Evolutionary conservation across 2,888 invertebrate species (phyloP), one percentile per base, ranked within the genome.

Genomic region (Drosophila limbata): DNA sequence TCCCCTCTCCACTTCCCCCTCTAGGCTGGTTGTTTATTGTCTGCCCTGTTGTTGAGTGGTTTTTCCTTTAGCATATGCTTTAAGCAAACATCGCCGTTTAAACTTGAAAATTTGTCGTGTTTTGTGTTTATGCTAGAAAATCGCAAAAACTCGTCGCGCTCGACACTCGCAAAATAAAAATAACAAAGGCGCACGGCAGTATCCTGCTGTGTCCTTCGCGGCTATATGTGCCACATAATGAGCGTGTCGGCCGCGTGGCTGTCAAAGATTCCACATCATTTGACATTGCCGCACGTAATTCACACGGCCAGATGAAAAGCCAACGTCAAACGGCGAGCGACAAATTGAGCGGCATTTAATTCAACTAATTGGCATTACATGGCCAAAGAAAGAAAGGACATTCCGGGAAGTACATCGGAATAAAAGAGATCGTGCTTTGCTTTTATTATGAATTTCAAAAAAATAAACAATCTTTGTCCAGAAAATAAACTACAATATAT

Each of bases 241-340:
- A 84, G 84, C 81, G 84, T 88, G 85, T 51, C 77, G 79, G 88
- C 62, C 84, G 83, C 84, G 87, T 81, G 88, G 76, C 85, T 80
- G 79, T 80, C 88, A 85, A 79, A 69, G 83, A 81, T 89, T 80
- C 88, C 90, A 76, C 88, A 79, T 90, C 90, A 88, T 91, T 91
- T 90, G 84, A 69, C 84, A 78, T 83, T 78, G 90, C 86, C 84
- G 66, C 83, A 77, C 84, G 88, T 79, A 85, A 81, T 85, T 79
- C 81, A 65, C 81, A 79, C 78, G 75, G 75, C 61, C 66, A 79
- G 67, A 83, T 82, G 77, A 82, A 84, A 91, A 90, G 84, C 79
- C 82, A 83, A 85, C 77, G 79, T 72, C 63, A 64, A 74, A 57
- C n/a, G 53, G 42, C 57, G 37, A 53, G 11, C 64, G 53, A 80